Evolutionary conservation across 2,113 vertebrate species (phyloP).

Genomic region (Oophaga pumilio): DNA sequence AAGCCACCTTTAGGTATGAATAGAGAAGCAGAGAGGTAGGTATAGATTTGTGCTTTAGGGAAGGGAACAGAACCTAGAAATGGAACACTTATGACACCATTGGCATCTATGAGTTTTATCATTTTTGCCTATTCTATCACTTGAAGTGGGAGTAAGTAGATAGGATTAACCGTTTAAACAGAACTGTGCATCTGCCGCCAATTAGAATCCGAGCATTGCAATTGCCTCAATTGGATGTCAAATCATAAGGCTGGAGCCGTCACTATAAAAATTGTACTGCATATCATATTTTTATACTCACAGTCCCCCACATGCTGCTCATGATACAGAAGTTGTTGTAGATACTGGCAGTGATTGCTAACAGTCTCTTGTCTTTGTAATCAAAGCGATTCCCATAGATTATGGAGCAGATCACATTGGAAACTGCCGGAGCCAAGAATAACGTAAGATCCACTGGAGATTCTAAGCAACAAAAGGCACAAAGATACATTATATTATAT

Average conservation of each 20-base stretch:
- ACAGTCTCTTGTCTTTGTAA: conserved; percentile 64
- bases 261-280: neutral
- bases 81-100: too few species aligned
- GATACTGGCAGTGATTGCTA: conserved; percentile 61
- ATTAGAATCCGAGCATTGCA: neutral
- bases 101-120: too few species aligned
- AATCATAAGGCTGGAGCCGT: neutral
- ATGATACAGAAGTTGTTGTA: conserved; percentile 55
- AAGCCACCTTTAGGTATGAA: too few species aligned
- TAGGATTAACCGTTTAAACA: too few species aligned
- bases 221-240: neutral
- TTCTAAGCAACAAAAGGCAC: conserved; percentile 31
- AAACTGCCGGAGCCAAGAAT: conserved; percentile 53
- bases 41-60: too few species aligned
- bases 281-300: conserved; percentile 46
- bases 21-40: too few species aligned
- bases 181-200: too few species aligned
- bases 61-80: too few species aligned
- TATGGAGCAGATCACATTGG: conserved; percentile 66
- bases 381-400: conserved; percentile 64
- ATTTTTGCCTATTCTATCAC: too few species aligned
- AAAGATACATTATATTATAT: neutral
- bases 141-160: too few species aligned
- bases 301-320: conserved; percentile 3
- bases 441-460: conserved; percentile 54